These are phyloP conservation scores for Eudasyphora cyanicolor DNA, from an alignment of 2,888 invertebrate genomes.

Conservation along the genomic window DNA sequence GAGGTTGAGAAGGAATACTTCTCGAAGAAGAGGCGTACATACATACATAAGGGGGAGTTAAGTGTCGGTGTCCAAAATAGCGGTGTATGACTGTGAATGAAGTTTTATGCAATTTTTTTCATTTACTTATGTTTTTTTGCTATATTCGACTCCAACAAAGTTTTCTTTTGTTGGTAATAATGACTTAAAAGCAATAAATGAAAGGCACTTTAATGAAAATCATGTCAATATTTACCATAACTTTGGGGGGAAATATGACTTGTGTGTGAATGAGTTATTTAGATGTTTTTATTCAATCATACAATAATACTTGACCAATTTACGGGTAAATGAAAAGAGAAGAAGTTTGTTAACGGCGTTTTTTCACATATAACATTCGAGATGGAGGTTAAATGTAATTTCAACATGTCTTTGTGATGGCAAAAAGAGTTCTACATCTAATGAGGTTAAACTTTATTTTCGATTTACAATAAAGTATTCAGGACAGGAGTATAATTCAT, in stretches of 20 bases:
- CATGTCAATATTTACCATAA: conserved; percentile 10
- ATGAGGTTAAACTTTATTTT: too few relatives aligned
- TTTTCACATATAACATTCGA: too few relatives aligned
- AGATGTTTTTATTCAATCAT: neutral
- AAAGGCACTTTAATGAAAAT: conserved; percentile 18
- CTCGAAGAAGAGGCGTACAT: neutral
- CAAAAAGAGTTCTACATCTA: too few relatives aligned
- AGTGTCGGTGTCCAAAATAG: conserved; percentile 63
- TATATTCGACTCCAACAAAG: neutral
- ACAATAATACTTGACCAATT: neutral
- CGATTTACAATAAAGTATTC: too few relatives aligned
- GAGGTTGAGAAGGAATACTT: neutral
- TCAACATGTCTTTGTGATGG: too few relatives aligned
- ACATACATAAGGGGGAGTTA: too few relatives aligned
- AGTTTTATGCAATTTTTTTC: conserved; percentile 54
- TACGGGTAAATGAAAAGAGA: neutral
- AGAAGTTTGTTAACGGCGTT: neutral
- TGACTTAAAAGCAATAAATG: neutral
- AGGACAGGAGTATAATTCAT: too few relatives aligned
- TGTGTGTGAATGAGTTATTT: neutral
- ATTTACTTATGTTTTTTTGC: conserved; percentile 45
- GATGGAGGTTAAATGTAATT: too few relatives aligned
- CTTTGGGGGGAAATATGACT: neutral
- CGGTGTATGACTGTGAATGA: conserved; percentile 61
- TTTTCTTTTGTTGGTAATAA: neutral